Conservation (phyloP, 2,888 invertebrate species). For the Boloria euphrosyne region DNA sequence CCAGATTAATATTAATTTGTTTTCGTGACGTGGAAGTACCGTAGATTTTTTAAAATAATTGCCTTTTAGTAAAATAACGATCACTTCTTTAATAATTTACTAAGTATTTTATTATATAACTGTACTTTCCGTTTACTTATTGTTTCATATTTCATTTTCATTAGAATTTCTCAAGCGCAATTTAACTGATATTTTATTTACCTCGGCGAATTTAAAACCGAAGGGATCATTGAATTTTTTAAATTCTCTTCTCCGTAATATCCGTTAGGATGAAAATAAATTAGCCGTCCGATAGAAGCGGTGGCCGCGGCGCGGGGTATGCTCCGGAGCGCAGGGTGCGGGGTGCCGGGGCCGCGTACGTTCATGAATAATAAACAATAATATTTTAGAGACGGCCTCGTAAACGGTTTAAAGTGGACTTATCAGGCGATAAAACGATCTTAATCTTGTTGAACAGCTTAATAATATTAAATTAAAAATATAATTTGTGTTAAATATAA, state of each 20-base stretch:
- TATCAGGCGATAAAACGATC: conserved; percentile 27
- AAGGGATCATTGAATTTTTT: conserved; percentile 18
- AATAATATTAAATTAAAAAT: conserved; percentile 1
- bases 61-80: background rate
- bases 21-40: background rate
- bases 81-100: no score
- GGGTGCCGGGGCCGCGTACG: conserved; percentile 3
- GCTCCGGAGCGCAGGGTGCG: background rate
- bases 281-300: conserved; percentile 24
- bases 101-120: background rate
- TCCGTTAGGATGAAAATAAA: conserved; percentile 33
- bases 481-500: background rate
- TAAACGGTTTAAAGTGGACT: conserved; percentile 29
- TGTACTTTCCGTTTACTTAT: no score
- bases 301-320: background rate
- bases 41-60: conserved; percentile 1
- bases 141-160: no score
- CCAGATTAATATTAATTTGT: conserved; percentile 13
- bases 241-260: conserved; percentile 18
- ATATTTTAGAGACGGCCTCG: conserved; percentile 32
- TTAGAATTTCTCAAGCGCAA: background rate
- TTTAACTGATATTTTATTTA: conserved; percentile 2
- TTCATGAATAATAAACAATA: conserved; percentile 36
- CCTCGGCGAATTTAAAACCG: conserved; percentile 8
- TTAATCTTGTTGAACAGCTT: background rate